Base-by-base conservation (phyloP, 2,797 vertebrate genomes). In the Siniperca obscura region DNA sequence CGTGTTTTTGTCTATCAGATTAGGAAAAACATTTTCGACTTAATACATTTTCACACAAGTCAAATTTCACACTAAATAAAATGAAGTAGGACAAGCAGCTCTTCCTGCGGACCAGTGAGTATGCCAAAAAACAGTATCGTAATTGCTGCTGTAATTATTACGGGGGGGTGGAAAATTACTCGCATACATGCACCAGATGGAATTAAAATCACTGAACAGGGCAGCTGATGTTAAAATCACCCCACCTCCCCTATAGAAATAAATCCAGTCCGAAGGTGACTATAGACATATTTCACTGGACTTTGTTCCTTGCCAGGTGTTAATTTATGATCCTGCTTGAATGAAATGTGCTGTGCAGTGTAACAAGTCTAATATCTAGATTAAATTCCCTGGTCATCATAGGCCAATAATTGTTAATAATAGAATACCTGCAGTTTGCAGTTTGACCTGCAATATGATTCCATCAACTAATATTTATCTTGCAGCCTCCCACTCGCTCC, bases 401-500 rank as follows among this genome's bases (percentile, higher is more conserved):
- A 10, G 9, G n/a, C 13, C 36, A 50, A 11, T 21, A 25, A 44
- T 44, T 38, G 21, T 6, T 30, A 3, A 30, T 30, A 30, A 30
- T 30, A 30, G 30, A 72, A n/a, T 42, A 7, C 6, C 17, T n/a
- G 62, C 0, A 70, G 7, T 36, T 8, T 25, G 40, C 0, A 70
- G 7, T 36, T 8, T 25, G 40, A 55, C 60, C 60, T 66, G 59
- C 27, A 36, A 4, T 22, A 5, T 52, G 6, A 61, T 55, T 25
- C 5, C 11, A n/a, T 76, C 30, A 48, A 42, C n/a, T 12, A 2
- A 13, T 50, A 1, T 25, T 70, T 69, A 13, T 76, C 22, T 80
- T 64, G 17, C 87, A 95, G 94, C 88, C 93, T 80, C 91, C 92
- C 0, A 59, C 80, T 38, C 94, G 94, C 52, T 84, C 93, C 30